Conservation (phyloP, 2,888 invertebrate species). For the Achlya flavicornis region DNA sequence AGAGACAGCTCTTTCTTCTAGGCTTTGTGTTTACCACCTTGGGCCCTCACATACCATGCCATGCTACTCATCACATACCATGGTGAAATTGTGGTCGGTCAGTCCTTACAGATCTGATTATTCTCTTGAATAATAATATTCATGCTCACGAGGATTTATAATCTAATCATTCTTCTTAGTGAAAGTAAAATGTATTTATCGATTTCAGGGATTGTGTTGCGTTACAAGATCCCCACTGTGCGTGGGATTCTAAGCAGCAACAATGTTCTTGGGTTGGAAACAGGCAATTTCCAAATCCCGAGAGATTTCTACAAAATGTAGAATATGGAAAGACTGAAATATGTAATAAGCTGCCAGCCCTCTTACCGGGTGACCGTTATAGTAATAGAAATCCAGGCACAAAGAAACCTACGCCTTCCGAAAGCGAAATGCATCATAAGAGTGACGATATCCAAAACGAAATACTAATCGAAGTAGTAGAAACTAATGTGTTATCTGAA, state of each 20-base stretch:
- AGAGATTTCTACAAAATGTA: slow-evolving; percentile 89
- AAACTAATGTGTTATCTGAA: slow-evolving; percentile 85
- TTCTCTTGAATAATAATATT: too few relatives aligned
- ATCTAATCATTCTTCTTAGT: slow-evolving; percentile 12
- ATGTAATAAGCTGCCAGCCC: slow-evolving; percentile 78
- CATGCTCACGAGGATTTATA: background rate
- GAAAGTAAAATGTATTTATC: slow-evolving; percentile 22
- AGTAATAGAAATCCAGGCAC: slow-evolving; percentile 74
- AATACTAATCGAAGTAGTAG: slow-evolving; percentile 86
- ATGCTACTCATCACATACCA: too few relatives aligned
- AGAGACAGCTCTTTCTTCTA: too few relatives aligned
- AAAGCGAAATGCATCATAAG: slow-evolving; percentile 80
- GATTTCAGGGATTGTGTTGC: slow-evolving; percentile 92
- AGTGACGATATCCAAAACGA: slow-evolving; percentile 85
- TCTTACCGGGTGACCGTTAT: slow-evolving; percentile 68
- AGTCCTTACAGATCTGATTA: too few relatives aligned
- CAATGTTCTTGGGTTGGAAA: slow-evolving; percentile 84
- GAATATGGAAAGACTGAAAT: slow-evolving; percentile 86
- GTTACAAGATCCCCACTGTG: slow-evolving; percentile 98
- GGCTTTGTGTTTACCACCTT: too few relatives aligned
- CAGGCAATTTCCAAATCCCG: slow-evolving; percentile 84
- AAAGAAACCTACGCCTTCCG: slow-evolving; percentile 70
- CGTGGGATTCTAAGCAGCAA: slow-evolving; percentile 92
- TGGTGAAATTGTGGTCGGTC: too few relatives aligned
- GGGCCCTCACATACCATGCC: too few relatives aligned